Conservation (phyloP, 2,113 vertebrate species). For the Vicugna pacos region DNA sequence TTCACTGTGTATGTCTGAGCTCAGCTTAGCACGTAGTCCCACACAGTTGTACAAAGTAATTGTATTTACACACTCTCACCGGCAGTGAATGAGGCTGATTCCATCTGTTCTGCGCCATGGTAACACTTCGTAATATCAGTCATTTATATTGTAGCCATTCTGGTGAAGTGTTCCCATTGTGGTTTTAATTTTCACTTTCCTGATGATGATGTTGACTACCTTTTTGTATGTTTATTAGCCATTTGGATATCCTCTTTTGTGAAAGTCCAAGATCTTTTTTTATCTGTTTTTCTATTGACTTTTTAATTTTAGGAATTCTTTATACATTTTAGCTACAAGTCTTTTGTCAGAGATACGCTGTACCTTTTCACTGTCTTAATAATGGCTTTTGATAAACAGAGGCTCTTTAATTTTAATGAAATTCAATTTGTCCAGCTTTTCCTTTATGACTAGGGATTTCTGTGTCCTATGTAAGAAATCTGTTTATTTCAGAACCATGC, state of each 20-base stretch:
- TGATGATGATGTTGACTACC: background rate
- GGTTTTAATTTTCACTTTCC: background rate
- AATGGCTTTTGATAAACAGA: background rate
- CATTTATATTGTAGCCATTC: background rate
- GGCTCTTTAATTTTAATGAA: slow-evolving; percentile 12
- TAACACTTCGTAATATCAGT: background rate
- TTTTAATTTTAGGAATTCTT: slow-evolving; percentile 51
- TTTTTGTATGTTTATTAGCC: background rate
- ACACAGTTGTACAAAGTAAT: background rate
- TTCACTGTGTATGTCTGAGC: background rate
- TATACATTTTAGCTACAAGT: background rate
- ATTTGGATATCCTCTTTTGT: background rate
- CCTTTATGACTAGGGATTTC: background rate
- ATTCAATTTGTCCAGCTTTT: background rate
- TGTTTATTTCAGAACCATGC: background rate
- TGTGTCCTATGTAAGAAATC: background rate
- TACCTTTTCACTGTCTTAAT: background rate
- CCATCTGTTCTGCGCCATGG: background rate
- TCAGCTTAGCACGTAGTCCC: background rate
- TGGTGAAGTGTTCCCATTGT: background rate
- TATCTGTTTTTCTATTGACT: background rate
- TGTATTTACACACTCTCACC: background rate
- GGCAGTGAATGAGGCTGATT: background rate
- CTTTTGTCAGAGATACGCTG: background rate
- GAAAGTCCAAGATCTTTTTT: background rate